Conservation (phyloP, 2,113 vertebrate species). For the Ursus arctos region DNA sequence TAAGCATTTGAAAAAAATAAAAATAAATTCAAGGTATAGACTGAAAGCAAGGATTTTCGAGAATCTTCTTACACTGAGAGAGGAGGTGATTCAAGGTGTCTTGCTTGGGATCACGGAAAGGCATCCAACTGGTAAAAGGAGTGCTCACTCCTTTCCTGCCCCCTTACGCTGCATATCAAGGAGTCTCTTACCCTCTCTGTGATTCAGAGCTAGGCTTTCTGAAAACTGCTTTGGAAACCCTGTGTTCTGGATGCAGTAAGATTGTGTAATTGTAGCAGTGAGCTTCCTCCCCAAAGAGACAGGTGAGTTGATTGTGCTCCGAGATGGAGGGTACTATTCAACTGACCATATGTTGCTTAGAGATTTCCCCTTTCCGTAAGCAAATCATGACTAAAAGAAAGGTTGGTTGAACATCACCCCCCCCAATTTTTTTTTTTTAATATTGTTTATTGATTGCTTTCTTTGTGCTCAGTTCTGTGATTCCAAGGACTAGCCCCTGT, state of each 20-base stretch:
- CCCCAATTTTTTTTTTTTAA: no score
- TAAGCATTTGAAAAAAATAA: neutral
- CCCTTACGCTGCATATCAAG: neutral
- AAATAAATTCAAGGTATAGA: neutral
- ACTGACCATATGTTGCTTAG: neutral
- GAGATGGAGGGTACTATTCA: rapidly evolving
- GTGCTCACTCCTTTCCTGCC: neutral
- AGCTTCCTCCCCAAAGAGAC: rapidly evolving
- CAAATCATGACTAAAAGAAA: neutral
- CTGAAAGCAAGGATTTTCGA: neutral
- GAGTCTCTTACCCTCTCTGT: neutral
- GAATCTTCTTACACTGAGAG: neutral
- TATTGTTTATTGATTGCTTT: neutral
- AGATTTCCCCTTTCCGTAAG: neutral
- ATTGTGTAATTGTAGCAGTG: neutral
- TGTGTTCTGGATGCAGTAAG: neutral
- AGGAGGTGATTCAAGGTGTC: neutral
- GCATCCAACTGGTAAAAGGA: neutral
- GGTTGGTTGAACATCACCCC: neutral
- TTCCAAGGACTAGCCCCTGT: neutral
- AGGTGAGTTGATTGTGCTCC: rapidly evolving
- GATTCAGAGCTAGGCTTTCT: neutral
- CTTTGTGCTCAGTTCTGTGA: neutral
- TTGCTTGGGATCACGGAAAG: neutral
- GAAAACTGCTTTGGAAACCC: neutral